Percentiles rank a stretch among this genome's conserved stretches.
Evolutionary conservation across 2,113 vertebrate genomes (phyloP).

Genomic region (Glaucomys volans): DNA sequence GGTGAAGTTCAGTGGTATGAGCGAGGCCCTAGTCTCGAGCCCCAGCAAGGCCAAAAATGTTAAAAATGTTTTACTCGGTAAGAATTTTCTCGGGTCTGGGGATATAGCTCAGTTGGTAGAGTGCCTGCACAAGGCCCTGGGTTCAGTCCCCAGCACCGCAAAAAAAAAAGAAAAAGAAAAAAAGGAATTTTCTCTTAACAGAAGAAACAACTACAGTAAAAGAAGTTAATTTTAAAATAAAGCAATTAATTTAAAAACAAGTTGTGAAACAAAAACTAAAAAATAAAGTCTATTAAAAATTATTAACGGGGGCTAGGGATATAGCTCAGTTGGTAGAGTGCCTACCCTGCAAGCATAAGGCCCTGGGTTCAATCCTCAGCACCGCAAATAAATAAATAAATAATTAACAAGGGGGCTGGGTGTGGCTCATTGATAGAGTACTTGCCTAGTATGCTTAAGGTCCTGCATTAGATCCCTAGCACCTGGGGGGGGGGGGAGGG

Average conservation of each 20-base stretch:
- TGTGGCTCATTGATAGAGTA: neutral
- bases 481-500: no score
- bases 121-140: no score
- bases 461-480: neutral
- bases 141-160: no score
- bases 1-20: no score
- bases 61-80: neutral
- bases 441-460: neutral
- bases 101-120: no score
- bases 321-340: neutral
- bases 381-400: no score
- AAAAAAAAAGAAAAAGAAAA: no score
- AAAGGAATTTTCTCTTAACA: neutral
- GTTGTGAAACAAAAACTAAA: neutral
- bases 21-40: no score
- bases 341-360: no score
- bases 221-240: neutral
- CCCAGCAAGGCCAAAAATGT: no score
- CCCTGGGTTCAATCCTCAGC: neutral
- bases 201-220: neutral
- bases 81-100: no score
- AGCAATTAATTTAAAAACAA: neutral
- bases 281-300: neutral
- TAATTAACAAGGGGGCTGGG: neutral
- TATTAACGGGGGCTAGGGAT: no score